Percentiles rank a stretch among this genome's conserved stretches.
phyloP scores from a whole-genome alignment of 1,140 invertebrate genomes.

The Copidosoma floridanum region DNA sequence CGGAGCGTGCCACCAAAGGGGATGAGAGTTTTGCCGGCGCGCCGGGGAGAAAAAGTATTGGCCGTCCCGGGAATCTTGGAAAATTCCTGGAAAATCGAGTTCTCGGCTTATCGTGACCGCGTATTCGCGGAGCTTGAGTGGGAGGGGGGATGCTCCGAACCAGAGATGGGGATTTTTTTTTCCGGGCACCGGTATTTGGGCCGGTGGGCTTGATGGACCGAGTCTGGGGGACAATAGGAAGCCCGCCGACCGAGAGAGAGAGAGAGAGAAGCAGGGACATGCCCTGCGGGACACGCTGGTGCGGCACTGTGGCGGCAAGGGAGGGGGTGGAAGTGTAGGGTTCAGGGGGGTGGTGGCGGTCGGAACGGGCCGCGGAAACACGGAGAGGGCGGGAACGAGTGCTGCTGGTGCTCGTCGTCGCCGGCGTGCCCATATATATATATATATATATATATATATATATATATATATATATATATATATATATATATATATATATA shows the following conservation, averaged over 20 bases:
- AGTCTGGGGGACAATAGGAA: neutral
- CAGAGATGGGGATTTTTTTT: slow-evolving; percentile 47
- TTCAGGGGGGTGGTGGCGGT: slow-evolving; percentile 50
- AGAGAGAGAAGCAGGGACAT: slow-evolving; percentile 47
- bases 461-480: neutral
- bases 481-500: neutral
- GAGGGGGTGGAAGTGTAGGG: slow-evolving; percentile 47
- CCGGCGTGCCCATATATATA: neutral
- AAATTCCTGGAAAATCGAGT: slow-evolving; percentile 29
- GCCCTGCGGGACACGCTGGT: slow-evolving; percentile 54
- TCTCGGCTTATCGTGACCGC: neutral
- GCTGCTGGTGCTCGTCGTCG: neutral
- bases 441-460: neutral
- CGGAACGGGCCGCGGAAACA: slow-evolving; percentile 56
- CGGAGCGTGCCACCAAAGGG: slow-evolving; percentile 57
- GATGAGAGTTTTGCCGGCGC: slow-evolving; percentile 49
- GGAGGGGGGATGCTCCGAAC: neutral
- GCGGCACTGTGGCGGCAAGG: too few species aligned
- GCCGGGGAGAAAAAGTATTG: slow-evolving; percentile 51
- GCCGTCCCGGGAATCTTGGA: neutral
- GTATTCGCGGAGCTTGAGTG: neutral
- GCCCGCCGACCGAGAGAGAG: slow-evolving; percentile 40
- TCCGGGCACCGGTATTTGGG: neutral
- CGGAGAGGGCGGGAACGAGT: slow-evolving; percentile 50
- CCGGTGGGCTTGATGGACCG: neutral